phyloP scores from a whole-genome alignment of 2,888 invertebrate species.

The Brachylomia viminalis region DNA sequence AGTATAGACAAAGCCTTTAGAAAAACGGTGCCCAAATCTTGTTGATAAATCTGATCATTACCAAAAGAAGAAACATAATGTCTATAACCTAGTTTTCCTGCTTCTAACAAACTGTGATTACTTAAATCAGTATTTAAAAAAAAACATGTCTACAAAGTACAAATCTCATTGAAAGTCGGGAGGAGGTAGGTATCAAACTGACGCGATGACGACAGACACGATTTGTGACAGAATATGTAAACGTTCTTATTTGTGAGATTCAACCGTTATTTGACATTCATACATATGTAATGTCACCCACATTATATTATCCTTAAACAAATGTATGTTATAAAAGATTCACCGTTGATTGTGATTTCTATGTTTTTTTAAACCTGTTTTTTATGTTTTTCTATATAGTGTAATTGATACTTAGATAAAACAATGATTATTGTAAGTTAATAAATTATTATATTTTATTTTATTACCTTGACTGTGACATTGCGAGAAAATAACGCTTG shows the following conservation, averaged over 20 bases:
- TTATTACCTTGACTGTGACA: neutral
- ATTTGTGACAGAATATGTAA: conserved; percentile 30
- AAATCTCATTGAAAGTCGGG: conserved; percentile 23
- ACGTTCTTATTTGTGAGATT: conserved; percentile 45
- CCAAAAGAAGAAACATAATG: neutral
- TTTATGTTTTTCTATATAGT: too few species aligned
- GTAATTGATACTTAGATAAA: conserved; percentile 1
- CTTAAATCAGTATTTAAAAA: conserved; percentile 22
- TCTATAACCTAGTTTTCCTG: conserved; percentile 12
- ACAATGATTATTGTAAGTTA: neutral
- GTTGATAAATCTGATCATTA: neutral
- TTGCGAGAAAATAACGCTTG: neutral
- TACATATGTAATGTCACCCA: conserved; percentile 34
- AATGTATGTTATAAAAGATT: conserved; percentile 43
- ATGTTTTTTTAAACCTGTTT: neutral
- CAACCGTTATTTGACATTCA: conserved; percentile 60
- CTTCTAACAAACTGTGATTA: neutral
- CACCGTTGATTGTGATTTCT: conserved; percentile 8
- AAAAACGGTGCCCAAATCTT: too few species aligned
- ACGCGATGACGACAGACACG: neutral
- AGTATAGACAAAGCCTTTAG: neutral
- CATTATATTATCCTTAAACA: conserved; percentile 35
- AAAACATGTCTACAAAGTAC: conserved; percentile 17
- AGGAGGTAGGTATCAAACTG: conserved; percentile 11
- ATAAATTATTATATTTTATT: neutral